phyloP scores from a whole-genome alignment of 2,797 vertebrate species.

The Phrynocephalus guinanensis region DNA sequence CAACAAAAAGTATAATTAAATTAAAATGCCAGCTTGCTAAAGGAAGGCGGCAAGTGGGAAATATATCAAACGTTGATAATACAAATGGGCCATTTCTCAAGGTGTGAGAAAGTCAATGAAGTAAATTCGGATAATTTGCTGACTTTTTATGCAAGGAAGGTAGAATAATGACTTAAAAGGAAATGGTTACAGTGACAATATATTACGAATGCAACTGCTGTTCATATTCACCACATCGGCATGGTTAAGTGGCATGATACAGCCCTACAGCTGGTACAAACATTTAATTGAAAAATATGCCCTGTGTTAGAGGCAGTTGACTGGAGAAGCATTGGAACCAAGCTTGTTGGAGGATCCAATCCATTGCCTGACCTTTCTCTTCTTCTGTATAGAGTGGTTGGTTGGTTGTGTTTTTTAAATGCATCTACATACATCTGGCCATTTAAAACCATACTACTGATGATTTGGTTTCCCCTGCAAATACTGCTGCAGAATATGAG shows the following conservation, averaged over 20 bases:
- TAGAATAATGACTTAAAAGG: conserved; percentile 68
- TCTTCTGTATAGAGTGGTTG: neutral
- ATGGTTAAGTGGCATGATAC: neutral
- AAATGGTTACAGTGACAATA: conserved; percentile 52
- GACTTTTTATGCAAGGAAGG: conserved; percentile 64
- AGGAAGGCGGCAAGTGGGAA: conserved; percentile 80
- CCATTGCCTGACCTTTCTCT: conserved; percentile 28
- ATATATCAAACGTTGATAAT: conserved; percentile 85
- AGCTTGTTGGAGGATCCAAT: neutral
- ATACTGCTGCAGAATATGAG: conserved; percentile 12
- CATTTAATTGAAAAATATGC: conserved; percentile 14
- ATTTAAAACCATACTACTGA: conserved; percentile 25
- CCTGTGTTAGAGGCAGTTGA: neutral
- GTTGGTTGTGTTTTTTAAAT: conserved; percentile 4
- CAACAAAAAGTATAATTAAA: conserved; percentile 87
- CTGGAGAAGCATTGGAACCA: neutral
- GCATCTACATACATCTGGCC: neutral
- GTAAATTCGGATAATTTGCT: conserved; percentile 79
- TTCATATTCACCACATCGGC: neutral
- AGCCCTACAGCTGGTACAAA: neutral
- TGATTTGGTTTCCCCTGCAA: neutral
- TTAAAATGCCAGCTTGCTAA: conserved; percentile 84
- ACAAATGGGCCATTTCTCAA: conserved; percentile 83
- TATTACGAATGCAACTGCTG: conserved; percentile 31
- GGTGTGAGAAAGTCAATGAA: conserved; percentile 79